Conservation (phyloP, 2,888 invertebrate species). For the Thera britannica region DNA sequence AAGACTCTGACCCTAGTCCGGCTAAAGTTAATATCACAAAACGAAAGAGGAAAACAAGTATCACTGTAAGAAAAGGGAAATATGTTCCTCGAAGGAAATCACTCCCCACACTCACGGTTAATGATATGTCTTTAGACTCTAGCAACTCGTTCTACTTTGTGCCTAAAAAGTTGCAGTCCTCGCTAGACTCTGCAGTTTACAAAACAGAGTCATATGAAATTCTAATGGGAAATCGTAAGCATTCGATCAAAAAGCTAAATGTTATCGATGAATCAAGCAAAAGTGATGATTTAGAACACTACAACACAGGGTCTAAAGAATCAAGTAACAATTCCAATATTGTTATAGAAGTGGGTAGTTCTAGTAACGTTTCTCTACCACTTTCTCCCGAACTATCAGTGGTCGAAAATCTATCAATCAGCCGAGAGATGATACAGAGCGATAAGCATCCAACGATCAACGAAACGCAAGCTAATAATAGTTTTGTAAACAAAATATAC, state of each 20-base stretch:
- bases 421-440: constrained; percentile 53
- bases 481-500: constrained; percentile 35
- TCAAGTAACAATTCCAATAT: constrained; percentile 26
- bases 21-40: constrained; percentile 44
- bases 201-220: constrained; percentile 70
- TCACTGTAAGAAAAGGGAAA: constrained; percentile 46
- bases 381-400: constrained; percentile 74
- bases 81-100: constrained; percentile 47
- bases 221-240: constrained; percentile 54
- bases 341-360: constrained; percentile 49
- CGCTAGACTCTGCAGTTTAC: constrained; percentile 59
- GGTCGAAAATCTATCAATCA: constrained; percentile 71
- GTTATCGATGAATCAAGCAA: constrained; percentile 59
- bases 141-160: constrained; percentile 54
- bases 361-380: constrained; percentile 68
- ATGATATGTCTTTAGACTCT: constrained; percentile 58
- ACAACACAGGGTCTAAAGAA: constrained; percentile 38
- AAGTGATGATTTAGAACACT: constrained; percentile 35
- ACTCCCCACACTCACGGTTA: constrained; percentile 37
- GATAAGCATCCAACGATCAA: constrained; percentile 53
- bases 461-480: constrained; percentile 50
- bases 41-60: constrained; percentile 54
- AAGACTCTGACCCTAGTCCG: constrained; percentile 68
- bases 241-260: constrained; percentile 46
- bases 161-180: constrained; percentile 35